Percentiles rank a stretch among this genome's conserved stretches.
These are phyloP conservation scores for Lasius fuliginosus DNA, from an alignment of 2,888 invertebrate species.

Conservation along the genomic window DNA sequence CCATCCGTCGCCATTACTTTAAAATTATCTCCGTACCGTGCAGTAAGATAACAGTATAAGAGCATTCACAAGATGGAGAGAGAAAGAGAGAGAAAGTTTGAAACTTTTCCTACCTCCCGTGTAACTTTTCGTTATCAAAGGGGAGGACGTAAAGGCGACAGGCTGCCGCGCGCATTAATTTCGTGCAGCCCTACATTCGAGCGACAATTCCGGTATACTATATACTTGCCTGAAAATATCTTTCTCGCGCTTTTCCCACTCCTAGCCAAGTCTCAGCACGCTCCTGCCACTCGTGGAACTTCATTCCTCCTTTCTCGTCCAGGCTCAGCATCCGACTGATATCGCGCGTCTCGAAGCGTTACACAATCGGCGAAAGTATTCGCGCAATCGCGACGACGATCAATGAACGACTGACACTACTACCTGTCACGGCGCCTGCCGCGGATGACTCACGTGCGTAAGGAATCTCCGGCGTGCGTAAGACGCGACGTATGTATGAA, in stretches of 20 bases:
- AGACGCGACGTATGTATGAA: conserved; percentile 60
- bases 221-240: conserved; percentile 41
- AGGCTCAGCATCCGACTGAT: conserved; percentile 12
- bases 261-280: conserved; percentile 46
- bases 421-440: conserved; percentile 8
- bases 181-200: conserved; percentile 22
- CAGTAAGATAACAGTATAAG: conserved; percentile 43
- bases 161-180: conserved; percentile 25
- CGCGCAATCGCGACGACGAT: conserved; percentile 46
- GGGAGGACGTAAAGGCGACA: conserved; percentile 1
- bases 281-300: conserved; percentile 41
- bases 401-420: conserved; percentile 36
- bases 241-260: conserved; percentile 40
- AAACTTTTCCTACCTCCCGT: conserved; percentile 1
- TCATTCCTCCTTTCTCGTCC: conserved; percentile 13
- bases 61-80: conserved; percentile 1
- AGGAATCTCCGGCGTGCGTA: conserved; percentile 58
- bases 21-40: conserved; percentile 23
- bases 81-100: conserved; percentile 38
- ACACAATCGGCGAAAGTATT: conserved; percentile 54
- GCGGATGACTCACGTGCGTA: conserved; percentile 32
- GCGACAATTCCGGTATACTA: not conserved
- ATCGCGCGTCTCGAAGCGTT: not conserved
- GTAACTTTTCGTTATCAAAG: conserved; percentile 27
- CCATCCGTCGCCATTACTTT: conserved; percentile 16